These are phyloP conservation scores for Talpa occidentalis DNA, from an alignment of 2,113 vertebrate species.

Conservation along the genomic window DNA sequence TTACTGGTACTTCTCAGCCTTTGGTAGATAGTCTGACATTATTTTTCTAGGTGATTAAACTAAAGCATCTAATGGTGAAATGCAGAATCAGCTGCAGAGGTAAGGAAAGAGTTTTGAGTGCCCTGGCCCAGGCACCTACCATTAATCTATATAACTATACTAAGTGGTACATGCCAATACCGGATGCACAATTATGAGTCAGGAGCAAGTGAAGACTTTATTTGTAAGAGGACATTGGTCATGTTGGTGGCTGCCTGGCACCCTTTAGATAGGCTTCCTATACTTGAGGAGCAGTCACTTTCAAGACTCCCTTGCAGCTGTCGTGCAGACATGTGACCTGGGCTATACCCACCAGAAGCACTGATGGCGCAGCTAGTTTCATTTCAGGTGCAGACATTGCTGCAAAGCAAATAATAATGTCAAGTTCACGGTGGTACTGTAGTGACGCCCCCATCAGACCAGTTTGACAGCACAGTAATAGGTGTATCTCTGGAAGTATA, in stretches of 20 bases:
- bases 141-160: not conserved
- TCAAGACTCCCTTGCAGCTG: not conserved
- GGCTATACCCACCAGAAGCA: not conserved
- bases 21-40: slow-evolving; percentile 46
- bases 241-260: not conserved
- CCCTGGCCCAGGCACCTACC: not conserved
- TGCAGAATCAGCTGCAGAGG: slow-evolving; percentile 40
- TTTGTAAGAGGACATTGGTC: not conserved
- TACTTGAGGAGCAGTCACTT: not conserved
- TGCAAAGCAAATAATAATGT: not conserved
- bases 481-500: not conserved
- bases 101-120: not conserved
- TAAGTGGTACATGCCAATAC: not conserved
- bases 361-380: not conserved
- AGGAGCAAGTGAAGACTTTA: not conserved
- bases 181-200: not conserved
- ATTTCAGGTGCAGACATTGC: not conserved
- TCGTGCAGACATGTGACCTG: not conserved
- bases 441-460: not conserved
- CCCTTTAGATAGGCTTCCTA: not conserved
- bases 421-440: too few relatives aligned
- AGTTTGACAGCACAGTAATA: not conserved
- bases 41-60: slow-evolving; percentile 67
- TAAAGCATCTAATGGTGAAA: slow-evolving; percentile 35
- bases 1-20: slow-evolving; percentile 68